Evolutionary conservation across 2,888 invertebrate species (phyloP), one percentile per base, ranked within the genome.

Genomic region (Phanerotoma sp.): DNA sequence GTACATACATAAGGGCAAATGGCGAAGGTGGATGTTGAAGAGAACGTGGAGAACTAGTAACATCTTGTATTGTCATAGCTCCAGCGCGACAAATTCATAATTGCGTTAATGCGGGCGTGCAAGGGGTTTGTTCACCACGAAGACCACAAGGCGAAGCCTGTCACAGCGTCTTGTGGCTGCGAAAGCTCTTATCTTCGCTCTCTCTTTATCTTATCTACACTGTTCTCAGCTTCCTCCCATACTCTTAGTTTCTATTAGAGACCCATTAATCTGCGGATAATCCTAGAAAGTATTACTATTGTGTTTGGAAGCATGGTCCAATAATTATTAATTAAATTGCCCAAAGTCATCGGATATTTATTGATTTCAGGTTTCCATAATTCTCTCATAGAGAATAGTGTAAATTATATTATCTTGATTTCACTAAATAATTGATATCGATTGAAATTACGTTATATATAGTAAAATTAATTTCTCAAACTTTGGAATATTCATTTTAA

Each of bases 21-120:
- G 46, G 54, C 40, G 32, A 51, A 51, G 46, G 35, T 13, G 13
- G 40, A 54, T 49, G 41, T 52, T 52, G 58, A 58, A 52, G 47
- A 60, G 57, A 51, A 62, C 51, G 52, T 51, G 42, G 40, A 53
- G 60, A 63, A 65, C 63, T 63, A 64, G 72, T 71, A 67, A 73
- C 77, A 75, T 75, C 74, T 75, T 77, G 77, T 77, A 75, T 75
- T 75, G 76, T 75, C 75, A 74, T 71, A 70, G 71, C 69, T 70
- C 70, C 67, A 57, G 66, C 69, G 72, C 73, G 73, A 75, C 71
- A 73, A 75, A 77, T 77, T 76, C 73, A 75, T 77, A 77, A 74
- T 74, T 75, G 70, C 74, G 71, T 73, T 75, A 73, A 73, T 75
- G 71, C 70, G 69, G 70, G 68, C 65, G 64, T 64, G 65, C 64